Percentiles rank a stretch among this genome's conserved stretches.
Evolutionary conservation across 2,113 vertebrate genomes (phyloP).

Genomic region (Setophaga kirtlandii): DNA sequence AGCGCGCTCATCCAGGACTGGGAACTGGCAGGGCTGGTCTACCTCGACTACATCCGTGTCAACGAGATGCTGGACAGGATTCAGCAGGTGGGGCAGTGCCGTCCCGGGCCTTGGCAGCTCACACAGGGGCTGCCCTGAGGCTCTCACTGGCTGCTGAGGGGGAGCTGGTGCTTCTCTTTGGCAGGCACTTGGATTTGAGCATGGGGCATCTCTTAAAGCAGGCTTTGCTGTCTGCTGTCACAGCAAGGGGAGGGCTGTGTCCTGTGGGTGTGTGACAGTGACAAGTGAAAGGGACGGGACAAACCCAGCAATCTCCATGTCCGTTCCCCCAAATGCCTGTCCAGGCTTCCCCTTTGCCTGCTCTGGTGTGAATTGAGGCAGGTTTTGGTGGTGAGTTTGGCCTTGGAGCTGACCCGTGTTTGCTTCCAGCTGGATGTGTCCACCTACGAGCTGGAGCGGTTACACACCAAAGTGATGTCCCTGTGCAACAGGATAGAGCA

Average conservation of each 20-base stretch:
- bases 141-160: rapidly evolving
- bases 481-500: constrained; percentile 90
- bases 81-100: constrained; percentile 76
- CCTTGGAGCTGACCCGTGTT: background rate
- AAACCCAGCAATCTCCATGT: rapidly evolving
- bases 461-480: constrained; percentile 87
- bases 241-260: background rate
- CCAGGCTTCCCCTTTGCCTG: background rate
- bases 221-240: background rate
- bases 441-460: constrained; percentile 85
- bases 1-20: constrained; percentile 91
- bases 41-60: constrained; percentile 90
- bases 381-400: no score
- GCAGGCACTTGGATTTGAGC: no score
- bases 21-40: constrained; percentile 90
- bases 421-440: constrained; percentile 81
- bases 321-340: rapidly evolving
- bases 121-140: rapidly evolving
- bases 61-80: constrained; percentile 86
- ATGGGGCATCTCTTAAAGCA: rapidly evolving
- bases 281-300: rapidly evolving
- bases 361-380: rapidly evolving
- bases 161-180: background rate
- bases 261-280: background rate
- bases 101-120: rapidly evolving